Conservation (phyloP, 1,140 invertebrate species). For the Laodelphax striatellus region DNA sequence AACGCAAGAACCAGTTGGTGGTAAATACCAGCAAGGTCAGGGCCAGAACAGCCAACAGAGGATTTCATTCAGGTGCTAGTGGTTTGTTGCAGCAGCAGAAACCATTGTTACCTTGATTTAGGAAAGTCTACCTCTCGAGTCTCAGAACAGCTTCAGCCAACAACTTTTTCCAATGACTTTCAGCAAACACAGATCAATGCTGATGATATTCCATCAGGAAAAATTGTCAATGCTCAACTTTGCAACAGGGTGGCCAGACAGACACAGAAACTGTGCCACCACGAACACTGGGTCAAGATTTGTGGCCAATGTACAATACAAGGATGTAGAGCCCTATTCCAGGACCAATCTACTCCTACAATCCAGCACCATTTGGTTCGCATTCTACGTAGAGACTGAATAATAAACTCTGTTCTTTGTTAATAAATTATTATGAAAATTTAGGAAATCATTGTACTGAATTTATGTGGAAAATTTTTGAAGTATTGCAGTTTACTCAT, state of each 20-base stretch:
- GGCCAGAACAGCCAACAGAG: neutral
- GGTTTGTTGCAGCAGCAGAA: neutral
- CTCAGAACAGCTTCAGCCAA: too few species aligned
- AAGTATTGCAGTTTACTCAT: too few species aligned
- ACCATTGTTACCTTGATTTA: neutral
- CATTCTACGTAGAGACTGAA: constrained; percentile 15
- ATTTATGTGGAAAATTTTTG: too few species aligned
- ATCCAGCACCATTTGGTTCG: constrained; percentile 17
- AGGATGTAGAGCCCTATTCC: constrained; percentile 24
- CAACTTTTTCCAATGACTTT: too few species aligned
- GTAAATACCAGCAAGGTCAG: neutral
- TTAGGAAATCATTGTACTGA: too few species aligned
- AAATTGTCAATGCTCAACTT: neutral
- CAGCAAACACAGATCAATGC: too few species aligned
- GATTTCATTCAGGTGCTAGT: neutral
- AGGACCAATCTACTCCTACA: constrained; percentile 23
- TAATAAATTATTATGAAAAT: too few species aligned
- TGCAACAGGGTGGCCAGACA: neutral
- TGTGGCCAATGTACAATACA: constrained; percentile 23
- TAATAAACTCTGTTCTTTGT: neutral
- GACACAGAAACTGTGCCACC: too few species aligned
- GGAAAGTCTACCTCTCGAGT: too few species aligned
- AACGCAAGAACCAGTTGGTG: neutral
- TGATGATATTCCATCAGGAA: too few species aligned
- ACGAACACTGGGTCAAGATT: constrained; percentile 7